These are phyloP conservation scores for Monopis laevigella DNA, from an alignment of 2,888 invertebrate species.

Conservation along the genomic window DNA sequence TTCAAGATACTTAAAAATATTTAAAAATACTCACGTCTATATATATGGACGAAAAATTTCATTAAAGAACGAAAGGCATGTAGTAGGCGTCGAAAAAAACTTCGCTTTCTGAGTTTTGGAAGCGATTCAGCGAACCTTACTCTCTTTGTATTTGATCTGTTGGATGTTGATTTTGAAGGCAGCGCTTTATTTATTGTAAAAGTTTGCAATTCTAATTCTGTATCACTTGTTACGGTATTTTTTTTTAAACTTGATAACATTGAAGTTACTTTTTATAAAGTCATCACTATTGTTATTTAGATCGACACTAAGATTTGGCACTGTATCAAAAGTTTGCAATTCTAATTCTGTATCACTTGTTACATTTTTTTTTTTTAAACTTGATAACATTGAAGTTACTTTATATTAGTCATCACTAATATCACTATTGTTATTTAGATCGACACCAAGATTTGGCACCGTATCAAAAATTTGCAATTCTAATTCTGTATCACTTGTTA, in stretches of 20 bases:
- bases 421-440: no score
- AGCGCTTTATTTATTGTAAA: conserved; percentile 4
- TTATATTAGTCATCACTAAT: no score
- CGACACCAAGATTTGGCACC: no score
- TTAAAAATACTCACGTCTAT: conserved; percentile 2
- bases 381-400: no score
- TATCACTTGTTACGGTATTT: conserved; percentile 1
- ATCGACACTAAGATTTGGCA: conserved; percentile 8
- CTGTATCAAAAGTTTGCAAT: no score
- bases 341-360: no score
- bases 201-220: conserved; percentile 1
- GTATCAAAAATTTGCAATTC: no score
- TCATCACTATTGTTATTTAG: conserved; percentile 2
- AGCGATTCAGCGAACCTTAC: conserved; percentile 45
- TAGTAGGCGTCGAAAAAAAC: conserved; percentile 38
- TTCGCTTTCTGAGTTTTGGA: conserved; percentile 26
- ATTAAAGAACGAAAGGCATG: conserved; percentile 41
- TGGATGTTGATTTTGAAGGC: background rate
- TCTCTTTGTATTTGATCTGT: conserved; percentile 47
- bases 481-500: no score
- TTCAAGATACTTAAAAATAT: conserved; percentile 2
- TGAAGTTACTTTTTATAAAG: background rate
- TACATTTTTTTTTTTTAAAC: no score
- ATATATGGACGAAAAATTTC: conserved; percentile 23
- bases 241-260: conserved; percentile 2